Evolutionary conservation across 2,797 vertebrate genomes (phyloP).

Genomic region (Echiichthys vipera): DNA sequence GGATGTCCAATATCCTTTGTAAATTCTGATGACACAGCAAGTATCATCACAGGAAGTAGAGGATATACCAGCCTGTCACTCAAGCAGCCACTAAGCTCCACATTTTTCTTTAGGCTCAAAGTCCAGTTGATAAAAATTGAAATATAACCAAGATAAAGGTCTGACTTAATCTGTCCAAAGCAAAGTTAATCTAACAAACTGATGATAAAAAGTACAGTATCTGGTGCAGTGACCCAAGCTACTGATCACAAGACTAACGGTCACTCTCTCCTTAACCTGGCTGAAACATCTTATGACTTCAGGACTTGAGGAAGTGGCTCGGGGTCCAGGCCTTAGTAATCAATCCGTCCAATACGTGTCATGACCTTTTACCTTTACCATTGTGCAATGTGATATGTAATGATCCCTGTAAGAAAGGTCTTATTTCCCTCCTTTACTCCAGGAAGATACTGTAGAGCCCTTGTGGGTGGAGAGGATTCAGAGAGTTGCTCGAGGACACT

Average conservation of each 20-base stretch:
- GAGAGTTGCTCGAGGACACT: constrained; percentile 40
- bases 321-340: constrained; percentile 28
- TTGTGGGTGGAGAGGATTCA: constrained; percentile 18
- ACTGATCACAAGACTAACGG: constrained; percentile 9
- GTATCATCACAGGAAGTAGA: constrained; percentile 17
- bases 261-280: constrained; percentile 12
- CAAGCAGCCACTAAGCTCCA: neutral
- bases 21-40: constrained; percentile 47
- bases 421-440: neutral
- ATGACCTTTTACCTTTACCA: constrained; percentile 33
- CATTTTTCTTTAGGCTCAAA: constrained; percentile 11
- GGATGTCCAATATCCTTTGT: constrained; percentile 54
- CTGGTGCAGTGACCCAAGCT: constrained; percentile 8
- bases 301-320: constrained; percentile 32
- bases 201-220: constrained; percentile 8
- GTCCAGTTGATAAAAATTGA: constrained; percentile 27
- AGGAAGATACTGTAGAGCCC: constrained; percentile 18
- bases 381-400: constrained; percentile 32
- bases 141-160: constrained; percentile 18
- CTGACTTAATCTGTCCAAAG: constrained; percentile 3
- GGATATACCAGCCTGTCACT: constrained; percentile 16
- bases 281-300: constrained; percentile 25
- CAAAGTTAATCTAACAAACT: neutral
- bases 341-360: constrained; percentile 30
- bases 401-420: constrained; percentile 23